A percentile compares a stretch with the other conserved stretches of the same genome.
Evolutionary conservation across 2,113 vertebrate genomes (phyloP).

Genomic region (Mormyrus lacerda): DNA sequence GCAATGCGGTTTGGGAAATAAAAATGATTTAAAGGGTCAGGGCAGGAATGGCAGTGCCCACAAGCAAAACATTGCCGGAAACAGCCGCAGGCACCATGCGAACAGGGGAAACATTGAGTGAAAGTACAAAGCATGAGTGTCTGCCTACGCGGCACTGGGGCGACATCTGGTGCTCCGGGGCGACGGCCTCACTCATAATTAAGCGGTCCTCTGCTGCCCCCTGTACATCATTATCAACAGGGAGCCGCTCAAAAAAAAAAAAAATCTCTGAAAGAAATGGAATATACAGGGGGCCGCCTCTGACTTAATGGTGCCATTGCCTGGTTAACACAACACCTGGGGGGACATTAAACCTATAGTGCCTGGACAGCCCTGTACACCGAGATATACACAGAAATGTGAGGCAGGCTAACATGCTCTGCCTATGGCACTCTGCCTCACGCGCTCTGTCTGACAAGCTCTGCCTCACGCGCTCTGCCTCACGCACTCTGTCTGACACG

Average conservation of each 20-base stretch:
- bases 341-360: conserved; percentile 88
- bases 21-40: neutral
- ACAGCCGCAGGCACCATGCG: neutral
- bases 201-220: conserved; percentile 26
- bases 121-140: neutral
- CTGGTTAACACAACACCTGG: conserved; percentile 72
- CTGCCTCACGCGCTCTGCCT: no score
- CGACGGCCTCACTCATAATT: neutral
- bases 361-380: conserved; percentile 76
- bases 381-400: conserved; percentile 48
- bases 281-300: conserved; percentile 49
- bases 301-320: conserved; percentile 67
- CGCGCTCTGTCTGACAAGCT: no score
- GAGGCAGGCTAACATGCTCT: conserved; percentile 24
- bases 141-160: neutral
- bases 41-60: neutral
- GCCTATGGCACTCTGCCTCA: neutral
- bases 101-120: neutral
- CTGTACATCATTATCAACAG: neutral
- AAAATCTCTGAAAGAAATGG: neutral
- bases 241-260: neutral
- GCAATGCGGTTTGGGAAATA: neutral
- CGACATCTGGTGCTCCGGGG: neutral
- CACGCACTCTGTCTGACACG: no score
- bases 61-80: neutral